These are phyloP conservation scores for Gallirallus australis DNA, from an alignment of 2,797 vertebrate genomes.

Conservation along the genomic window DNA sequence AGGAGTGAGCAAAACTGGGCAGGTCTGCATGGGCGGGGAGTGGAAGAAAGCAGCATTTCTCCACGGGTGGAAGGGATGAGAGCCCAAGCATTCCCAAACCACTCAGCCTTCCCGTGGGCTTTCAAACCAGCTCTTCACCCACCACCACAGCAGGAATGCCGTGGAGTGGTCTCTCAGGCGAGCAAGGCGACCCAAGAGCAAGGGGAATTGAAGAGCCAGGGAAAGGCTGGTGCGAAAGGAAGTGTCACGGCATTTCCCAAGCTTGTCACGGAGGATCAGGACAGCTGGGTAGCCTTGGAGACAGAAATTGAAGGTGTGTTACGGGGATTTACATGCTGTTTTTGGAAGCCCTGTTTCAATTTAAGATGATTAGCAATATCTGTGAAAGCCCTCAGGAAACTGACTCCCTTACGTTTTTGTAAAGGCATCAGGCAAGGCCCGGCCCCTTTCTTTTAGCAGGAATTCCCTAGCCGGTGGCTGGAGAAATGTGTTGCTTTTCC, in stretches of 20 bases:
- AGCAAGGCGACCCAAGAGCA: neutral
- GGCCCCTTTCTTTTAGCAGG: conserved; percentile 21
- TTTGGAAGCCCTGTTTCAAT: conserved; percentile 49
- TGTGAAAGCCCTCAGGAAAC: conserved; percentile 44
- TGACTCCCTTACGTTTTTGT: neutral
- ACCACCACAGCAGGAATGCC: neutral
- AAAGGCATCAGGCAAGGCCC: conserved; percentile 7
- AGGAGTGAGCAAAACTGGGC: neutral
- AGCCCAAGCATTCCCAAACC: neutral
- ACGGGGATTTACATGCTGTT: conserved; percentile 27
- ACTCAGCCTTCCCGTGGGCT: neutral
- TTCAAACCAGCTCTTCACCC: neutral
- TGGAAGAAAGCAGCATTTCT: neutral
- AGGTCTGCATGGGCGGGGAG: neutral
- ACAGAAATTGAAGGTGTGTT: conserved; percentile 56
- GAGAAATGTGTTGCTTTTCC: conserved; percentile 40
- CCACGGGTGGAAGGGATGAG: neutral
- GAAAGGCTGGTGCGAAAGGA: neutral
- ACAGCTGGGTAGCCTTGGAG: conserved; percentile 51
- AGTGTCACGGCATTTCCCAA: neutral
- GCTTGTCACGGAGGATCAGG: conserved; percentile 36
- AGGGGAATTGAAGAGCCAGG: neutral
- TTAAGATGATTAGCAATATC: conserved; percentile 52
- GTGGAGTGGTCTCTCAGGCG: fast-evolving
- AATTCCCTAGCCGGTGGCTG: conserved; percentile 35